phyloP scores from a whole-genome alignment of 37 sponge, comb jelly and placozoan genomes.

The Lycopodina hypogea region DNA sequence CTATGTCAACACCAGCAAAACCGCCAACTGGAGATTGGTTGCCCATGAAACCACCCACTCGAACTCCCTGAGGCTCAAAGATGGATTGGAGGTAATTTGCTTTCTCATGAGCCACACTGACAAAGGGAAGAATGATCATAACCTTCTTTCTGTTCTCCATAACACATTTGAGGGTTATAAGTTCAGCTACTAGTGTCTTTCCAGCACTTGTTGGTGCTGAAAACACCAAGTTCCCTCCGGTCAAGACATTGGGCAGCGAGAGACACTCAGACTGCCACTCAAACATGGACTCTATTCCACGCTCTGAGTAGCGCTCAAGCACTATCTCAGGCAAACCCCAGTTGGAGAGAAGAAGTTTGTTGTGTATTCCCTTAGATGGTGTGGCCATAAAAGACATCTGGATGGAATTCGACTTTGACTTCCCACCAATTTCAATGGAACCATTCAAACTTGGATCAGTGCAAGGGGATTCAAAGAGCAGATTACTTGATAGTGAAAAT shows the following conservation, averaged over 20 bases:
- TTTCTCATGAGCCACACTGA: constrained; percentile 96
- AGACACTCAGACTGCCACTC: constrained; percentile 97
- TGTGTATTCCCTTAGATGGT: constrained; percentile 10
- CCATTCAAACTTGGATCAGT: not conserved
- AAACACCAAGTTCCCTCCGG: constrained; percentile 83
- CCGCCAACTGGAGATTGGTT: constrained; percentile 90
- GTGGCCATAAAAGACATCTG: constrained; percentile 35
- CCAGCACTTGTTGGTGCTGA: constrained; percentile 99
- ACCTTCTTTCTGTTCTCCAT: constrained; percentile 87
- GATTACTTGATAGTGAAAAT: not conserved
- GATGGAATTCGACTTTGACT: not conserved
- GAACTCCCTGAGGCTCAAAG: constrained; percentile 79
- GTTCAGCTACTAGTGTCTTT: constrained; percentile 96
- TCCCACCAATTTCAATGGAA: not conserved
- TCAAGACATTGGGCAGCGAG: constrained; percentile 65
- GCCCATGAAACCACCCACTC: constrained; percentile 94
- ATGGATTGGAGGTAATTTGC: constrained; percentile 71
- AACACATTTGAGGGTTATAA: constrained; percentile 88
- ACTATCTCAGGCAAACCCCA: constrained; percentile 90
- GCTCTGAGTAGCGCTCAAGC: constrained; percentile 59
- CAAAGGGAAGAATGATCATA: constrained; percentile 92
- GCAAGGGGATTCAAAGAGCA: constrained; percentile 9
- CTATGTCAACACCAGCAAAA: constrained; percentile 81
- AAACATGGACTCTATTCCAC: constrained; percentile 87
- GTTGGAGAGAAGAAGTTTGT: constrained; percentile 47